These are phyloP conservation scores for Actinia equina DNA, from an alignment of 64 coral and sea anemone species.

Conservation along the genomic window DNA sequence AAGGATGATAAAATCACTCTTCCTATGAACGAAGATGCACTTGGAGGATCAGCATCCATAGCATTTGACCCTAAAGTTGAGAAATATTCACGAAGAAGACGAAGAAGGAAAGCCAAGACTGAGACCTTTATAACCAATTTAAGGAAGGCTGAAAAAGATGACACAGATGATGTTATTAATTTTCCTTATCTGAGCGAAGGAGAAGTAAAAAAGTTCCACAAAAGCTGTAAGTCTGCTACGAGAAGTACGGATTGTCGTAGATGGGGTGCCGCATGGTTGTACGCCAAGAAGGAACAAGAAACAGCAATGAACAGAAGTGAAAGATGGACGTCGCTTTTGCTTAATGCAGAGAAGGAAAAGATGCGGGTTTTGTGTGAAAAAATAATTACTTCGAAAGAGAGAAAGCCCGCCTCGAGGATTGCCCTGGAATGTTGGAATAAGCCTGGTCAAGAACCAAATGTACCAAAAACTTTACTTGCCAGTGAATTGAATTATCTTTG, in stretches of 20 bases:
- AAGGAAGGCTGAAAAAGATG: background rate
- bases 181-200: slow-evolving; percentile 61
- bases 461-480: background rate
- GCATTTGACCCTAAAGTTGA: slow-evolving; percentile 69
- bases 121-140: background rate
- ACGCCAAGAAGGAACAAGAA: slow-evolving; percentile 77
- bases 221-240: slow-evolving; percentile 56
- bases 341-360: slow-evolving; percentile 61
- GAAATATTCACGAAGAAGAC: slow-evolving; percentile 11
- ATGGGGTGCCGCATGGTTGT: slow-evolving; percentile 76
- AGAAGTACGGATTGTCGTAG: slow-evolving; percentile 37
- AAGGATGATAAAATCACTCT: slow-evolving; percentile 11
- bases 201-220: slow-evolving; percentile 48
- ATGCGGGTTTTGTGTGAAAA: slow-evolving; percentile 32
- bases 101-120: slow-evolving; percentile 28
- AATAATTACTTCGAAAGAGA: slow-evolving; percentile 24
- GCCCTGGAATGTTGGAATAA: background rate
- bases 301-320: slow-evolving; percentile 5
- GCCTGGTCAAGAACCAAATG: background rate
- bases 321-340: slow-evolving; percentile 53
- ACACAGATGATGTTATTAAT: background rate
- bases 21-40: slow-evolving; percentile 40
- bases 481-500: background rate
- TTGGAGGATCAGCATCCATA: slow-evolving; percentile 60
- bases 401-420: background rate